phyloP scores from a whole-genome alignment of 2,888 invertebrate species.

The Salpingus planirostris region DNA sequence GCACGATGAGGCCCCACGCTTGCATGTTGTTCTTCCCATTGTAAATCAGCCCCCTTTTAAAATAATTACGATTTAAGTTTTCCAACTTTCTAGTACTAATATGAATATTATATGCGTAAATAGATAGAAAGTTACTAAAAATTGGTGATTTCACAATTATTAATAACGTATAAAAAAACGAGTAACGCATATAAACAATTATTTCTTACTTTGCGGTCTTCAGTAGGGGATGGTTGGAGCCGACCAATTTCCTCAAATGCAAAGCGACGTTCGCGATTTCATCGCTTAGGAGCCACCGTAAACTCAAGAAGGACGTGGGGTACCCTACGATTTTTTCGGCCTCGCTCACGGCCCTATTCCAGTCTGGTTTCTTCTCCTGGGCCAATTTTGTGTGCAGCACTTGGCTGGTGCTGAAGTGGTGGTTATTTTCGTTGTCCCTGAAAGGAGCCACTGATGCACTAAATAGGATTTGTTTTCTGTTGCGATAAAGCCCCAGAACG shows the following conservation, averaged over 20 bases:
- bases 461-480: no score
- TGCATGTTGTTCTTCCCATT: conserved; percentile 92
- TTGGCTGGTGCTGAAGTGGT: conserved; percentile 4
- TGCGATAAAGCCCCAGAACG: no score
- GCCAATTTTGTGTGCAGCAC: conserved; percentile 6
- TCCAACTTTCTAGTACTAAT: no score
- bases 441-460: no score
- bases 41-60: conserved; percentile 79
- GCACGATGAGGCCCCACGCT: conserved; percentile 86
- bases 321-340: conserved; percentile 95
- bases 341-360: conserved; percentile 54
- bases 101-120: no score
- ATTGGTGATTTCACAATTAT: no score
- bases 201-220: conserved; percentile 79
- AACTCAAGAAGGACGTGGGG: conserved; percentile 86
- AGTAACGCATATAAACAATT: no score
- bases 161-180: no score
- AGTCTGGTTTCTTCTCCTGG: conserved; percentile 13
- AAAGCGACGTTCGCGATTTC: conserved; percentile 90
- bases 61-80: no score
- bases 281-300: conserved; percentile 89
- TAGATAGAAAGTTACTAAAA: no score
- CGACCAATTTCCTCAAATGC: conserved; percentile 82
- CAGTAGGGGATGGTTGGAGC: conserved; percentile 86
- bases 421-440: no score